phyloP scores from a whole-genome alignment of 53 echinoderm and acorn worm species.

The Temnopleurus reevesii region DNA sequence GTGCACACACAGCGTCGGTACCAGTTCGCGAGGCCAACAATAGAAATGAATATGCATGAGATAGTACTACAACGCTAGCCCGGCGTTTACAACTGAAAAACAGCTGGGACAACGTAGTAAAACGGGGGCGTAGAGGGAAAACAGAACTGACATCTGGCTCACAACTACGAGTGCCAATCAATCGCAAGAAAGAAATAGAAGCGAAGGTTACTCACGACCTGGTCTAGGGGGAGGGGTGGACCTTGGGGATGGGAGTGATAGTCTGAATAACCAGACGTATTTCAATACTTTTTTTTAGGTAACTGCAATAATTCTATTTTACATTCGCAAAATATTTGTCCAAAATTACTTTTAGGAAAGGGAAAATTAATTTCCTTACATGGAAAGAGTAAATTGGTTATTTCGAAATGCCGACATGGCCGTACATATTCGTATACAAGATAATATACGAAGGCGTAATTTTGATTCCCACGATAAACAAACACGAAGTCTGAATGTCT shows the following conservation, averaged over 20 bases:
- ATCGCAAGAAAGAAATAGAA: not conserved
- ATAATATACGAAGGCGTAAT: too few relatives aligned
- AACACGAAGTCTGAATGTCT: too few relatives aligned
- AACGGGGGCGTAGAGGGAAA: conserved; percentile 25
- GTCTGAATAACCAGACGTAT: too few relatives aligned
- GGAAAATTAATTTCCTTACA: too few relatives aligned
- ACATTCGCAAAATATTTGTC: too few relatives aligned
- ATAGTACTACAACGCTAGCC: not conserved
- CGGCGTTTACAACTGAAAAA: conserved; percentile 1
- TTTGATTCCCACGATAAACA: too few relatives aligned
- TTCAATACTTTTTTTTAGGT: too few relatives aligned
- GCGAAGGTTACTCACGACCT: conserved; percentile 18
- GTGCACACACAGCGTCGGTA: not conserved
- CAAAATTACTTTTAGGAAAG: too few relatives aligned
- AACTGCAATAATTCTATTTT: too few relatives aligned
- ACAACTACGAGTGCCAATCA: conserved; percentile 23
- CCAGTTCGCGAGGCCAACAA: not conserved
- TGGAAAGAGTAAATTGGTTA: too few relatives aligned
- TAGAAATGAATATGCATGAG: conserved; percentile 46
- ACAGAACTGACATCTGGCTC: not conserved
- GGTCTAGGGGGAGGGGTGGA: conserved; percentile 10
- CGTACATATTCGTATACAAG: too few relatives aligned
- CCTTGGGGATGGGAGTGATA: not conserved
- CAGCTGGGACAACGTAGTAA: conserved; percentile 43
- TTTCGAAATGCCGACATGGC: too few relatives aligned